Base-by-base conservation (phyloP, 1,140 invertebrate species). In the Radopholus similis region DNA sequence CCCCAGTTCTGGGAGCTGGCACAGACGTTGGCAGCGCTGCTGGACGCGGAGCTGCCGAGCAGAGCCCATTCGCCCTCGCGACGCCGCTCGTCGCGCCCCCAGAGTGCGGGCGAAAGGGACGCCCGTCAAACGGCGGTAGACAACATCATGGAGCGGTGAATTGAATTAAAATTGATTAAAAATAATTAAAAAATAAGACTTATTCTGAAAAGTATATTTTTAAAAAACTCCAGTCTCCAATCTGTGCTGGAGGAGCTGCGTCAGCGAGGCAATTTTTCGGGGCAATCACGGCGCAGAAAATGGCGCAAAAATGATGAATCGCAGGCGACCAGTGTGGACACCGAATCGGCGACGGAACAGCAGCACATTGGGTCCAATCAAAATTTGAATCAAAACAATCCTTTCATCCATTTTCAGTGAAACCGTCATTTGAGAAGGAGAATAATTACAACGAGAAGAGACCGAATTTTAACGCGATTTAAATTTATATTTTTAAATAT, bases 1-100 rank as follows among this genome's bases (percentile, higher is more conserved):
- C n/a, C n/a, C 15, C 35, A 62, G 59, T 62, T 62, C 18, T 62
- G 59, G 59, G 59, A 49, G 32, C 28, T 62, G 26, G 38, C 40
- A 32, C 59, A 30, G 4, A 62, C 21, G 40, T 28, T 62, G 59
- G 59, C 59, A 32, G 34, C 40, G 40, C 35, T 62, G 11, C 47
- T 62, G 49, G 49, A 49, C 34, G 30, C 47, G 9, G 59, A 62
- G 30, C 1, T 62, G 21, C 40, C 59, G 15, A 47, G 15, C 26
- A 8, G 59, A 47, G 59, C 18, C 3, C 28, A 49, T 30, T 35
- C 28, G 30, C 51, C 30, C 30, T 3, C n/a, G n/a, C 35, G 35
- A 32, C 28, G 15, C 23, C 4, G 6, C 18, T 8, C 40, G 32
- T 34, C 49, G n/a, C 28, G 38, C 3, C 58, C 58, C 47, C 34